Evolutionary conservation across 64 coral and sea anemone species (phyloP), one percentile per base, ranked within the genome.

Genomic region (Platygyra sinensis): DNA sequence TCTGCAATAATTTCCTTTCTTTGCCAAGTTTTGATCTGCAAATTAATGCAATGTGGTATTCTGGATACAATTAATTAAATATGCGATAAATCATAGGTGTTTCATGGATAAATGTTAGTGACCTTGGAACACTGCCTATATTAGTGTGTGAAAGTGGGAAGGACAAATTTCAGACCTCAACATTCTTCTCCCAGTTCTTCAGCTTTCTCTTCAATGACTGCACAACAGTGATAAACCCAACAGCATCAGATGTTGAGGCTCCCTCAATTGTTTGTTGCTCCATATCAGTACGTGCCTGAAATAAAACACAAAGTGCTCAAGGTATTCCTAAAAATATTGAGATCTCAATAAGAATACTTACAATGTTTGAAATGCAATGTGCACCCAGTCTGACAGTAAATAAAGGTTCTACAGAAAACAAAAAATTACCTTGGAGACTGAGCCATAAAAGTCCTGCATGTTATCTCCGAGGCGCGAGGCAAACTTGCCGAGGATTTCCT

Each of bases 401-500:
- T 39, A 39, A 5, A 39, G 38, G 28, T 52, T n/a, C 5, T 54
- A 22, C 19, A 50, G 31, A 18, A 10, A 17, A 32, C 3, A 0
- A n/a, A 50, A 22, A 20, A 22, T 65, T 93, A 99, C 97, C 97
- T 99, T 99, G 54, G 97, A 93, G 64, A 99, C 89, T 20, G 90
- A 86, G 77, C 87, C 89, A 78, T 93, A 99, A 79, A 99, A 99
- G 31, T 99, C 97, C 39, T 89, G 91, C 87, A 99, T 99, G 54
- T 88, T 92, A 60, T 95, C 94, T 55, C 97, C 97, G 72, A 99
- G 91, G 31, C 91, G 92, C 2, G 97, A 99, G 3, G 94, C 97
- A 94, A 99, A 99, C 79, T 99, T 99, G 89, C 97, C 91, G n/a
- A 99, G 94, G 20, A 99, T 91, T 57, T 99, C 97, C 61, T 99